Evolutionary conservation across 1,140 invertebrate species (phyloP).

Genomic region (Drosophila kikkawai): DNA sequence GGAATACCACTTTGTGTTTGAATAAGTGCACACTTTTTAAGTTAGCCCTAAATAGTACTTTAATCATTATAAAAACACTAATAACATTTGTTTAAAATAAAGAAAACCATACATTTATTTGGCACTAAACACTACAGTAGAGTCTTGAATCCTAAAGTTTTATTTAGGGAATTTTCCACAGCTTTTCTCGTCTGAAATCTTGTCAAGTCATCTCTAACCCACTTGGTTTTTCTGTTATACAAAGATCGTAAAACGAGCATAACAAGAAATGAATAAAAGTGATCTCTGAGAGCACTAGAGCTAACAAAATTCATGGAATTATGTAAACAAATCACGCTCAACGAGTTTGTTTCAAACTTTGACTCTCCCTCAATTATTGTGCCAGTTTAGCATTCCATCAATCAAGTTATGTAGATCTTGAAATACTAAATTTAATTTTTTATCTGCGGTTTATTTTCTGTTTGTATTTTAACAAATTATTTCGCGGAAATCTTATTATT

Average conservation of each 20-base stretch:
- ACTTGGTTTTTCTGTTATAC: background rate
- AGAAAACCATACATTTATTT: background rate
- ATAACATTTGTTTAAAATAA: background rate
- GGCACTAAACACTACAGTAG: background rate
- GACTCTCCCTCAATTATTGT: slow-evolving; percentile 10
- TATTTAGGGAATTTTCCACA: background rate
- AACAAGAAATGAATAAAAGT: slow-evolving; percentile 5
- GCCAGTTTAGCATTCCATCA: slow-evolving; percentile 1
- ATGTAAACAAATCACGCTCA: slow-evolving; percentile 1
- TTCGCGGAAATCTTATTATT: background rate
- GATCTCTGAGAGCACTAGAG: background rate
- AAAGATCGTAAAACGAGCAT: background rate
- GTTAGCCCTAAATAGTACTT: no score
- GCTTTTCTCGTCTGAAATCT: background rate
- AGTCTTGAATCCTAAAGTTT: background rate
- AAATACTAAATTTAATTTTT: background rate
- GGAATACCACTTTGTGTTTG: background rate
- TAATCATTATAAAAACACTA: no score
- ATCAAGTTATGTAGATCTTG: slow-evolving; percentile 7
- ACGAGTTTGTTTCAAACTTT: background rate
- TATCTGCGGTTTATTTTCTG: background rate
- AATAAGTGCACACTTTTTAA: background rate
- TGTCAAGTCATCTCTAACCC: background rate
- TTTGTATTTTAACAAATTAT: background rate
- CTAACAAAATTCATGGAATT: background rate